Conservation (phyloP, 2,797 vertebrate genomes). For the Valencia hispanica region DNA sequence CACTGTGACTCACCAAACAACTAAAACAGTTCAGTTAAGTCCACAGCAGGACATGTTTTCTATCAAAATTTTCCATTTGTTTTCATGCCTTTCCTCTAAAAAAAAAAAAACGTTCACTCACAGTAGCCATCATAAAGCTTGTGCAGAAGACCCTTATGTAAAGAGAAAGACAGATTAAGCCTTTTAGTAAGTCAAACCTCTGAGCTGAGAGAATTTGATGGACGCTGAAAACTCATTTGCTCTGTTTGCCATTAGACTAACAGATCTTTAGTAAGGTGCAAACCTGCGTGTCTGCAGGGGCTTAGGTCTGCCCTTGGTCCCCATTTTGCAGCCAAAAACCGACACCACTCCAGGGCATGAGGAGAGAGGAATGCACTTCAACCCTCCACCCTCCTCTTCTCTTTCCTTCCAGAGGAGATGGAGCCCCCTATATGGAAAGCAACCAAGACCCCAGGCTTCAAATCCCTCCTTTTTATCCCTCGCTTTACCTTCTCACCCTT, state of each 20-base stretch:
- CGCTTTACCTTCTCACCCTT: slow-evolving; percentile 61
- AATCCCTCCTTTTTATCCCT: slow-evolving; percentile 60
- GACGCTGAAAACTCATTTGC: slow-evolving; percentile 33
- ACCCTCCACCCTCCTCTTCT: slow-evolving; percentile 64
- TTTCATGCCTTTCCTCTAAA: slow-evolving; percentile 30
- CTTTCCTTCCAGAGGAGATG: slow-evolving; percentile 61
- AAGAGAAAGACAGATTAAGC: slow-evolving; percentile 1
- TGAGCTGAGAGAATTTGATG: slow-evolving; percentile 19
- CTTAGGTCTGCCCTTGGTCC: slow-evolving; percentile 66
- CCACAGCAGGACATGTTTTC: slow-evolving; percentile 55
- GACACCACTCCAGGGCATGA: slow-evolving; percentile 68
- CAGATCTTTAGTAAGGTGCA: slow-evolving; percentile 49
- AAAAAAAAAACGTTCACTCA: slow-evolving; percentile 14
- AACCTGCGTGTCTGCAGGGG: slow-evolving; percentile 66
- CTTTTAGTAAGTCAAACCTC: slow-evolving; percentile 21
- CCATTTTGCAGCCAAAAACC: slow-evolving; percentile 66
- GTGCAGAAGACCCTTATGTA: slow-evolving; percentile 8
- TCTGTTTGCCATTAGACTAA: slow-evolving; percentile 34
- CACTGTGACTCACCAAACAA: slow-evolving; percentile 65
- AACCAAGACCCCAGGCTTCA: slow-evolving; percentile 67
- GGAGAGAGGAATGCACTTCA: slow-evolving; percentile 68
- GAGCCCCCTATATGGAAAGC: slow-evolving; percentile 71
- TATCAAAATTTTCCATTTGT: slow-evolving; percentile 50
- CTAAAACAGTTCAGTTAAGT: slow-evolving; percentile 56
- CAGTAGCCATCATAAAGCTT: slow-evolving; percentile 1